Percentiles rank a stretch among this genome's conserved stretches.
Conservation (phyloP, 2,797 vertebrate genomes). For the Masticophis lateralis region DNA sequence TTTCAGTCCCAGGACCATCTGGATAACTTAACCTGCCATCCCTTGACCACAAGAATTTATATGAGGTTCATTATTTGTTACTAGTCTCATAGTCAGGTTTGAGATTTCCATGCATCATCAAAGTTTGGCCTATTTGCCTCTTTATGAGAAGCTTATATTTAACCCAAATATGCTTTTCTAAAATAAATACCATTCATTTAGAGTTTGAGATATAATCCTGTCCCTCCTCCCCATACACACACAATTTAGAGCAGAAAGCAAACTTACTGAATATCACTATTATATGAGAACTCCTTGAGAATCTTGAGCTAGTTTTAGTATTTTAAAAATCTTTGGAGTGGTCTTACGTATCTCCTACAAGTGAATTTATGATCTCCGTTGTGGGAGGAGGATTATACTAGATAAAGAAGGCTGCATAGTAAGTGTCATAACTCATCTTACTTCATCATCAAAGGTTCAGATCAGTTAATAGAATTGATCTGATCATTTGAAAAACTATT, state of each 20-base stretch:
- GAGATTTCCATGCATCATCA: background rate
- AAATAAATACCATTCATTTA: slow-evolving; percentile 8
- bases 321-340: background rate
- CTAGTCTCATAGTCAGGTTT: background rate
- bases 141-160: background rate
- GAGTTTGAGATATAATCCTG: slow-evolving; percentile 3
- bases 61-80: background rate
- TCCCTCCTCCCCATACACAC: fast-evolving
- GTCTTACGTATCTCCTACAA: background rate
- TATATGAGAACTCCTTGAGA: background rate
- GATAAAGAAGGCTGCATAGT: background rate
- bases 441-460: background rate
- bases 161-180: background rate
- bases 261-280: background rate
- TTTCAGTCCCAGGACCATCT: background rate
- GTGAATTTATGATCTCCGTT: background rate
- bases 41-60: background rate
- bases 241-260: background rate
- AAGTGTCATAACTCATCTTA: background rate
- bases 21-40: background rate
- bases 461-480: background rate
- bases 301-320: background rate
- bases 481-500: background rate
- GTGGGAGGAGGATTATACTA: background rate
- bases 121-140: background rate